These are phyloP conservation scores for Zeuzera pyrina DNA, from an alignment of 2,888 invertebrate genomes.

Conservation along the genomic window DNA sequence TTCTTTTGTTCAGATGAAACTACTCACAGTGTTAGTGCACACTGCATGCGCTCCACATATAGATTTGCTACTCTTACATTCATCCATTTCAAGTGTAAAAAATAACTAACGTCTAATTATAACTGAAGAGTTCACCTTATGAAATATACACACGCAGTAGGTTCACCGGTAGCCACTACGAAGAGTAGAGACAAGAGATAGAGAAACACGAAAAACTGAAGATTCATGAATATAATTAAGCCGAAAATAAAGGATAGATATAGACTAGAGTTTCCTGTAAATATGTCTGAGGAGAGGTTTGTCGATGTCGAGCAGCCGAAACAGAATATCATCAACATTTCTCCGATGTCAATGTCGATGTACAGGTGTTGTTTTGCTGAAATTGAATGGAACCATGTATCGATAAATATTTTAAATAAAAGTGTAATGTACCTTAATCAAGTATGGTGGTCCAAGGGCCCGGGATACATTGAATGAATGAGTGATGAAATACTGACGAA, in stretches of 20 bases:
- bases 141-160: conserved; percentile 61
- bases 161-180: conserved; percentile 60
- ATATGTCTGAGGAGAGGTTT: too few species aligned
- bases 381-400: too few species aligned
- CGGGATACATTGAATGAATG: too few species aligned
- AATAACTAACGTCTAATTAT: conserved; percentile 62
- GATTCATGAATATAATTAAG: not conserved
- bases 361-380: conserved; percentile 14
- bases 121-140: conserved; percentile 71
- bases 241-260: not conserved
- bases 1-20: conserved; percentile 90
- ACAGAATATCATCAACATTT: too few species aligned
- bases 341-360: conserved; percentile 22
- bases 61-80: conserved; percentile 84
- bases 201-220: conserved; percentile 9
- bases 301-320: too few species aligned
- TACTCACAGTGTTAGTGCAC: conserved; percentile 92
- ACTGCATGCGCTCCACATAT: conserved; percentile 91
- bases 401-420: not conserved
- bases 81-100: conserved; percentile 87
- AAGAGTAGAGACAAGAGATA: conserved; percentile 58
- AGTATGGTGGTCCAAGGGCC: too few species aligned
- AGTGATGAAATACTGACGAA: too few species aligned
- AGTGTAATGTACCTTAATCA: conserved; percentile 22
- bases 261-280: too few species aligned